Conservation (phyloP, 2,888 invertebrate species). For the Tenthredo mesomela region DNA sequence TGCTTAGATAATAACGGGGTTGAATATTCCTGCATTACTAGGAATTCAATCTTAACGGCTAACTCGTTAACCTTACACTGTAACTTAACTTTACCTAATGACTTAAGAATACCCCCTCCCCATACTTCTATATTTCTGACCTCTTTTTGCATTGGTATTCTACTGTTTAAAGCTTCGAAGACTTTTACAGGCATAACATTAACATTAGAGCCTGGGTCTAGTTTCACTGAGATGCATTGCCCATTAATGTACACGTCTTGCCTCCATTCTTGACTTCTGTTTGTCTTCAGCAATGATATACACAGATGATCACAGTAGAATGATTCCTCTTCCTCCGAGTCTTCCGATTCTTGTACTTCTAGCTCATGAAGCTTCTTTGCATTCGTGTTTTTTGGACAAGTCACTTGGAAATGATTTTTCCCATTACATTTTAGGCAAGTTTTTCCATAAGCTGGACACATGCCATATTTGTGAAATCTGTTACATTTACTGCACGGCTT, state of each 20-base stretch:
- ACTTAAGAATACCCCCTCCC: constrained; percentile 13
- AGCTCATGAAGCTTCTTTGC: too few species aligned
- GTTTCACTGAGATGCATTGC: constrained; percentile 35
- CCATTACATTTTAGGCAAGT: constrained; percentile 51
- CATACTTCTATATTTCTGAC: constrained; percentile 30
- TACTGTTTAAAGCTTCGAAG: not conserved
- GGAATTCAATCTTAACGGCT: too few species aligned
- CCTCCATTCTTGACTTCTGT: constrained; percentile 42
- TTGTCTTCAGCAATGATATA: not conserved
- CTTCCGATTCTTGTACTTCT: too few species aligned
- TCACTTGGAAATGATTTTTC: constrained; percentile 57
- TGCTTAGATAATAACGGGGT: constrained; percentile 22
- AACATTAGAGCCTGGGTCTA: constrained; percentile 52
- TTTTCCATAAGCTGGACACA: constrained; percentile 57
- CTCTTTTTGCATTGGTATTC: not conserved
- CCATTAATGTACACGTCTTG: constrained; percentile 39
- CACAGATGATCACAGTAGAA: constrained; percentile 7
- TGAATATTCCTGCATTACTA: constrained; percentile 31
- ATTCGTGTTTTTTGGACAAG: too few species aligned
- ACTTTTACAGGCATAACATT: constrained; percentile 45
- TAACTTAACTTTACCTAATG: constrained; percentile 16
- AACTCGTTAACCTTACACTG: too few species aligned
- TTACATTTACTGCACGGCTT: constrained; percentile 17
- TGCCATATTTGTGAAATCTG: constrained; percentile 37
- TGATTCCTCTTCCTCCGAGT: too few species aligned